Evolutionary conservation across 2,113 vertebrate genomes (phyloP).

Genomic region (Gorsachius goisagi): DNA sequence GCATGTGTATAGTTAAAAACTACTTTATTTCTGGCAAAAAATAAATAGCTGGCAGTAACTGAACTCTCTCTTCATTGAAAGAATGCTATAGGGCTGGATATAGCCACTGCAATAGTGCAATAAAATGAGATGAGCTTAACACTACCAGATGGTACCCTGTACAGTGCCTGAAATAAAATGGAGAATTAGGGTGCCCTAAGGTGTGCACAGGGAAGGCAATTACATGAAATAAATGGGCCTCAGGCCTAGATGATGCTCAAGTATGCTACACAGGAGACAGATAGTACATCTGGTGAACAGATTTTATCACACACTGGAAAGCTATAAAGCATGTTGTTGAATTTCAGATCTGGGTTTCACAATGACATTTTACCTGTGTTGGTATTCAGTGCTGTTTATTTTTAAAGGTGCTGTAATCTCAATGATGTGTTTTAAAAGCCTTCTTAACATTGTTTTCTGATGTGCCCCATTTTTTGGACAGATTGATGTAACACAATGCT

Average conservation of each 20-base stretch:
- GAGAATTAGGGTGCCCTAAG: conserved; percentile 96
- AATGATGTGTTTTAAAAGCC: conserved; percentile 81
- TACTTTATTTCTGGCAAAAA: conserved; percentile 75
- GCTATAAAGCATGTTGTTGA: conserved; percentile 77
- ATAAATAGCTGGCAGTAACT: conserved; percentile 75
- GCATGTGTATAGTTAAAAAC: conserved; percentile 61
- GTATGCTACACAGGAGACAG: conserved; percentile 85
- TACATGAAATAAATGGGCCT: conserved; percentile 99
- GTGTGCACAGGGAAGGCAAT: conserved; percentile 95
- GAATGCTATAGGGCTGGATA: conserved; percentile 61
- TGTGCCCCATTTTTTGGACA: conserved; percentile 53
- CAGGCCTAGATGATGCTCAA: conserved; percentile 86
- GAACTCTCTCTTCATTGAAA: conserved; percentile 62
- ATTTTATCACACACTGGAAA: conserved; percentile 84
- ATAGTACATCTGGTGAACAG: conserved; percentile 89
- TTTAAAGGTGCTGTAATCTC: conserved; percentile 82
- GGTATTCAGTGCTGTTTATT: conserved; percentile 80
- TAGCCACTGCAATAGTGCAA: conserved; percentile 66
- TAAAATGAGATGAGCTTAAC: conserved; percentile 83
- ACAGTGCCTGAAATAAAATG: conserved; percentile 96
- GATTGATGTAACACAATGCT: conserved; percentile 44
- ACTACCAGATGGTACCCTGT: conserved; percentile 96
- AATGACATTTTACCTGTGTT: conserved; percentile 83
- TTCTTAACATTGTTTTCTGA: conserved; percentile 74
- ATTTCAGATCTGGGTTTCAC: conserved; percentile 73